These are phyloP conservation scores for Lepilemur septentrionalis DNA, from an alignment of 2,797 vertebrate genomes.

Conservation along the genomic window DNA sequence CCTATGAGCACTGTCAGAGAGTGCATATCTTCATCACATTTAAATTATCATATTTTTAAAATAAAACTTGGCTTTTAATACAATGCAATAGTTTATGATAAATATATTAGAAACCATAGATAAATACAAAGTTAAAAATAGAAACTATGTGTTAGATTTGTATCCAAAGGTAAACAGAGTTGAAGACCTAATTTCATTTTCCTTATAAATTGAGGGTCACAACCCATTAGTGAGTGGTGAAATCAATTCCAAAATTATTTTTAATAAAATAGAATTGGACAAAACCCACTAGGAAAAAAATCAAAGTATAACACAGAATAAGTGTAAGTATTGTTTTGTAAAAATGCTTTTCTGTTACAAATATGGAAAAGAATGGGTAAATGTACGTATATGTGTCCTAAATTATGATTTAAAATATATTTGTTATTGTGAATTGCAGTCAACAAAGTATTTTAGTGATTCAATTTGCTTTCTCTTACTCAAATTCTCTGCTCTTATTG, in stretches of 20 bases:
- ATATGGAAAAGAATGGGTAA: not conserved
- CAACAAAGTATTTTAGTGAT: not conserved
- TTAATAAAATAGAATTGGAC: not conserved
- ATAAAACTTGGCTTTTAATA: not conserved
- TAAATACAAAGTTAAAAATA: not conserved
- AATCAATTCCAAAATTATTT: not conserved
- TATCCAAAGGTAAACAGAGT: not conserved
- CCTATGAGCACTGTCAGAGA: not conserved
- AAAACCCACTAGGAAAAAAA: not conserved
- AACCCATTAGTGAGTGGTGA: not conserved
- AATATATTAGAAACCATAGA: not conserved
- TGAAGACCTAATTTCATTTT: not conserved
- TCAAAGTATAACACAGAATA: not conserved
- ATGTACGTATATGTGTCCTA: not conserved
- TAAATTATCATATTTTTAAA: not conserved
- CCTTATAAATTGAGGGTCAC: not conserved
- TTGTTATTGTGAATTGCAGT: not conserved
- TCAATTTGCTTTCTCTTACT: not conserved
- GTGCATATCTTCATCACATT: not conserved
- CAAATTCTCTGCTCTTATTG: not conserved
- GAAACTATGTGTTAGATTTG: not conserved
- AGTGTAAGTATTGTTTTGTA: not conserved
- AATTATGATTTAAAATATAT: not conserved
- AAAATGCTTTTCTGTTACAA: not conserved
- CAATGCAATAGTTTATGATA: not conserved